These are phyloP conservation scores for Parapsyche elsis DNA, from an alignment of 1,140 invertebrate genomes.

Conservation along the genomic window DNA sequence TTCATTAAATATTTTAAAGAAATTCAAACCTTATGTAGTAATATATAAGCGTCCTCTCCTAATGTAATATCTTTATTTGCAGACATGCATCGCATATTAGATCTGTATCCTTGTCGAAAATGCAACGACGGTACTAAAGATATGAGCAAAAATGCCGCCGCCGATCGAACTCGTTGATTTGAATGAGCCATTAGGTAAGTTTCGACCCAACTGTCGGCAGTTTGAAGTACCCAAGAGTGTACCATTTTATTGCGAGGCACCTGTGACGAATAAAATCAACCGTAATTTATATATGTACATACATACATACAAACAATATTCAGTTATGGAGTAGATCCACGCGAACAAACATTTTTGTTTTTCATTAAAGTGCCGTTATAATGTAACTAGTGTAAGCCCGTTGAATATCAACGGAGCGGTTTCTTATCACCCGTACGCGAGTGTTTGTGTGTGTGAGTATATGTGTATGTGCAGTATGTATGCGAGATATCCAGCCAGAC, in stretches of 20 bases:
- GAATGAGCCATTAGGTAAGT: slow-evolving; percentile 87
- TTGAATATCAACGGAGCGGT: too few relatives aligned
- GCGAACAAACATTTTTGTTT: not conserved
- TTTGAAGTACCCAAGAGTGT: slow-evolving; percentile 88
- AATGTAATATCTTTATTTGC: slow-evolving; percentile 60
- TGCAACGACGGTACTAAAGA: slow-evolving; percentile 88
- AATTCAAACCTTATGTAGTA: slow-evolving; percentile 76
- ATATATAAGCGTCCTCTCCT: slow-evolving; percentile 77
- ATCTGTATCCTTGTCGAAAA: slow-evolving; percentile 86
- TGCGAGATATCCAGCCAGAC: too few relatives aligned
- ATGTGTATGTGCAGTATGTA: too few relatives aligned
- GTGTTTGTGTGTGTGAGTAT: too few relatives aligned
- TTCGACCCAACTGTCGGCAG: slow-evolving; percentile 90
- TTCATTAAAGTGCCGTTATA: too few relatives aligned
- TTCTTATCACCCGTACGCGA: too few relatives aligned
- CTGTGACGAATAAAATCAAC: slow-evolving; percentile 52
- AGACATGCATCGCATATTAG: slow-evolving; percentile 65
- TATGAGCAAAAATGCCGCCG: slow-evolving; percentile 87
- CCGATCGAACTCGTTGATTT: slow-evolving; percentile 84
- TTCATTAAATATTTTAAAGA: slow-evolving; percentile 1
- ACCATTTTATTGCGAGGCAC: slow-evolving; percentile 89
- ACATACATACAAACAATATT: too few relatives aligned
- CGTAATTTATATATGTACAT: not conserved
- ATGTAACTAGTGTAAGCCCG: too few relatives aligned
- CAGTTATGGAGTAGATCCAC: not conserved